phyloP scores from a whole-genome alignment of 2,797 vertebrate species.

The Myotis myotis region DNA sequence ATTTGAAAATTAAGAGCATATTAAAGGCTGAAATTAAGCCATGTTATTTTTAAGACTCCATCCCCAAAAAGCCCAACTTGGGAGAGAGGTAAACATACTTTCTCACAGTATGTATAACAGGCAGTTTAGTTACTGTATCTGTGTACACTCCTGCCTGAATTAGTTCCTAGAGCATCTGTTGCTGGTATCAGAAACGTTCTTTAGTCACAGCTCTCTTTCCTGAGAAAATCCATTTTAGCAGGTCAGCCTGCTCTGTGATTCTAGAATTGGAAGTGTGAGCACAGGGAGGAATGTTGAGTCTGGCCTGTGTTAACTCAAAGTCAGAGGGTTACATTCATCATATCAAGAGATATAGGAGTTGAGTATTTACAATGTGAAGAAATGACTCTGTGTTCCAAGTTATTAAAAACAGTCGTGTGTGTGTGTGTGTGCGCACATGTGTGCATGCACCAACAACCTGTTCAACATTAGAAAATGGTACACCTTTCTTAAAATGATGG shows the following conservation, averaged over 20 bases:
- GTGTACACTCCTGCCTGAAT: conserved; percentile 62
- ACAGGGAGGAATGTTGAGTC: not conserved
- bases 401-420: not conserved
- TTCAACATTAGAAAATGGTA: not conserved
- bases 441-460: not conserved
- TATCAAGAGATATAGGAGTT: not conserved
- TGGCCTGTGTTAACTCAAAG: not conserved
- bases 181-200: conserved; percentile 69
- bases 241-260: not conserved
- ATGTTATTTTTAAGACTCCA: conserved; percentile 31
- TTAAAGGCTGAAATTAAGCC: conserved; percentile 56
- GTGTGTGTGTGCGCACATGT: too few species aligned
- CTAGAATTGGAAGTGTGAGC: not conserved
- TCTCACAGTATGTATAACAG: conserved; percentile 62
- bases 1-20: conserved; percentile 50
- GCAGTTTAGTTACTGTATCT: conserved; percentile 52
- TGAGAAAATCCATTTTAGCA: conserved; percentile 58
- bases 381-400: not conserved
- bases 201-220: conserved; percentile 52
- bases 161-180: conserved; percentile 73
- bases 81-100: not conserved
- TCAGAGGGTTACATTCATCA: not conserved
- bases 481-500: not conserved
- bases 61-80: conserved; percentile 18
- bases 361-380: not conserved